Conservation (phyloP, 2,888 invertebrate genomes). For the Toxonevra muliebris region DNA sequence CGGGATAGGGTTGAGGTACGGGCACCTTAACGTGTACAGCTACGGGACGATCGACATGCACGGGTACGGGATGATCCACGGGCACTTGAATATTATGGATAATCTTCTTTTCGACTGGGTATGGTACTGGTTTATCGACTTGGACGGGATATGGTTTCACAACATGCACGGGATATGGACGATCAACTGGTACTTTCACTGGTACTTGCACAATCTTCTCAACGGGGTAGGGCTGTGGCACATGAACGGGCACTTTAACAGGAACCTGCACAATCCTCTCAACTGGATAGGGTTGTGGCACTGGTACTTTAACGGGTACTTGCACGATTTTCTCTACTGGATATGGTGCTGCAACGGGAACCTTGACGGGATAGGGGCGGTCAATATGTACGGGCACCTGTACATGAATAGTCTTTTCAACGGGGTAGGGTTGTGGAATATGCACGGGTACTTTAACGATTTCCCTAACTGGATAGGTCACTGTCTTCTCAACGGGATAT, state of each 20-base stretch:
- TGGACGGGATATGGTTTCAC: constrained; percentile 65
- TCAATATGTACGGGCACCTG: constrained; percentile 78
- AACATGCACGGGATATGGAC: constrained; percentile 73
- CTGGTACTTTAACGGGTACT: constrained; percentile 81
- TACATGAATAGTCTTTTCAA: constrained; percentile 77
- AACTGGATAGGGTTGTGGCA: constrained; percentile 82
- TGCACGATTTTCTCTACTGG: constrained; percentile 81
- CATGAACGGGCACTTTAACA: constrained; percentile 74
- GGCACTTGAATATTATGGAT: constrained; percentile 68
- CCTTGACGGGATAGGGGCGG: constrained; percentile 82
- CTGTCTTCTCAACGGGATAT: constrained; percentile 72
- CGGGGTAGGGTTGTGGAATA: constrained; percentile 80
- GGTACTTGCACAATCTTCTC: constrained; percentile 74
- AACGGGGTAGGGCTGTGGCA: constrained; percentile 67
- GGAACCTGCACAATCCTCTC: constrained; percentile 79
- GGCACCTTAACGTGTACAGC: constrained; percentile 72
- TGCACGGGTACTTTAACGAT: constrained; percentile 77
- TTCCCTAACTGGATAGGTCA: constrained; percentile 69
- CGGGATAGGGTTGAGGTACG: constrained; percentile 73
- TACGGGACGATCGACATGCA: constrained; percentile 74
- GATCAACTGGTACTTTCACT: constrained; percentile 73
- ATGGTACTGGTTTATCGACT: constrained; percentile 67
- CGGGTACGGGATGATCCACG: constrained; percentile 66
- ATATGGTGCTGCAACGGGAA: constrained; percentile 80
- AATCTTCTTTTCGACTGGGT: constrained; percentile 66